Conservation (phyloP, 2,888 invertebrate species). For the Zygaena filipendulae region DNA sequence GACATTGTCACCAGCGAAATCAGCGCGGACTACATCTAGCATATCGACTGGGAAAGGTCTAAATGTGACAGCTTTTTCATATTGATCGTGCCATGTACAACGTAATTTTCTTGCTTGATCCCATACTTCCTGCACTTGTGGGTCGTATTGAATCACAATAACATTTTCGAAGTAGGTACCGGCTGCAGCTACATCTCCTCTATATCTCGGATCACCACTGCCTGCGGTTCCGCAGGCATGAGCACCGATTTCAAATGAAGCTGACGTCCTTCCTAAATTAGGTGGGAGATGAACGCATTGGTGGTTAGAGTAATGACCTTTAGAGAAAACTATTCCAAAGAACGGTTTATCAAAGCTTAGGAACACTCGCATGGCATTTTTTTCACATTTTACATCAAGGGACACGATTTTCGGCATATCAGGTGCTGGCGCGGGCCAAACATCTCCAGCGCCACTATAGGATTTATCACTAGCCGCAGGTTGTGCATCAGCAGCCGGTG, state of each 20-base stretch:
- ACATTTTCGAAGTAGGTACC: constrained; percentile 95
- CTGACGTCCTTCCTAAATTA: constrained; percentile 85
- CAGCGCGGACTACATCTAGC: constrained; percentile 93
- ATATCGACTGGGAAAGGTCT: constrained; percentile 95
- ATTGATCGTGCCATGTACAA: constrained; percentile 96
- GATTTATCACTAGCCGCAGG: constrained; percentile 71
- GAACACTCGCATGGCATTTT: constrained; percentile 93
- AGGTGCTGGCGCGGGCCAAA: constrained; percentile 86
- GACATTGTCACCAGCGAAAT: constrained; percentile 95
- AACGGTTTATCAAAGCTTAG: constrained; percentile 95
- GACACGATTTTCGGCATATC: constrained; percentile 95
- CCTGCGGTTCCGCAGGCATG: constrained; percentile 94
- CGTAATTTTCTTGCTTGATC: constrained; percentile 92
- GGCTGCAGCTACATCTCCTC: constrained; percentile 88
- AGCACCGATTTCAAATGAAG: constrained; percentile 91
- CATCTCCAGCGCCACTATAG: constrained; percentile 74
- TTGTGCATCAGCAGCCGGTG: constrained; percentile 57
- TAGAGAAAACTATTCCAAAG: constrained; percentile 95
- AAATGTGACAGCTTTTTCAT: constrained; percentile 95
- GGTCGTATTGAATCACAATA: constrained; percentile 93
- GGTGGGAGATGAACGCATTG: constrained; percentile 93
- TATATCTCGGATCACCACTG: constrained; percentile 92
- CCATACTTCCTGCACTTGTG: constrained; percentile 95
- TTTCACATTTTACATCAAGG: constrained; percentile 93
- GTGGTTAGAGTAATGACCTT: constrained; percentile 92